phyloP scores from a whole-genome alignment of 2,113 vertebrate species.

The Anhinga anhinga region DNA sequence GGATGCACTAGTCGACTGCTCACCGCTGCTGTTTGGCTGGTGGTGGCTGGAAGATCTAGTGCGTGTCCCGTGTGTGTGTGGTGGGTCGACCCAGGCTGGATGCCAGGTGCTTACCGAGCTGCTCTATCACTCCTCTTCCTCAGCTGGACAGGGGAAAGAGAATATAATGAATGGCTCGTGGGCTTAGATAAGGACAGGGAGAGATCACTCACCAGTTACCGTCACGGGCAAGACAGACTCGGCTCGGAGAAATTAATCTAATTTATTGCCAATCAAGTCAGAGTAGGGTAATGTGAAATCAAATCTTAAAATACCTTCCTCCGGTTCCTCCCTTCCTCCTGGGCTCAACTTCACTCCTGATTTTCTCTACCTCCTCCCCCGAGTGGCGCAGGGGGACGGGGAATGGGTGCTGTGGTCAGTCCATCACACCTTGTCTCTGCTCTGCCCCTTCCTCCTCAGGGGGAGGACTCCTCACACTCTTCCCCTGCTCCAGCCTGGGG shows the following conservation, averaged over 20 bases:
- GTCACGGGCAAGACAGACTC: not conserved
- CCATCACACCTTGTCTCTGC: not conserved
- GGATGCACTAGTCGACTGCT: not conserved
- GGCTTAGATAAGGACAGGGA: not conserved
- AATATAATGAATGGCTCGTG: rapidly evolving
- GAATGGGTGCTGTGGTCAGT: not conserved
- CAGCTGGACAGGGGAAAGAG: not conserved
- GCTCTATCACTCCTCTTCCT: not conserved
- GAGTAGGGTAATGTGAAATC: not conserved
- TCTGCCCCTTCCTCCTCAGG: not conserved
- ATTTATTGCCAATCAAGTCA: not conserved
- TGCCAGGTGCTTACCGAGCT: not conserved
- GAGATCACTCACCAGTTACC: not conserved
- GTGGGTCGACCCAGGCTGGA: not conserved
- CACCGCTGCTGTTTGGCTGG: not conserved
- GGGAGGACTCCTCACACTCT: not conserved
- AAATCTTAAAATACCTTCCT: not conserved
- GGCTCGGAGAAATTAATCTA: not conserved
- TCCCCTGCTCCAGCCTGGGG: not conserved
- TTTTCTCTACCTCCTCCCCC: not conserved
- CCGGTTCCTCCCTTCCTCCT: not conserved
- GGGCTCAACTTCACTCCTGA: not conserved
- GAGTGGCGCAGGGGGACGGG: not conserved
- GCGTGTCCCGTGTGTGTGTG: not conserved
- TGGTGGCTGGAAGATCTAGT: not conserved